Conservation (phyloP, 2,797 vertebrate species). For the Scarus forsteni region DNA sequence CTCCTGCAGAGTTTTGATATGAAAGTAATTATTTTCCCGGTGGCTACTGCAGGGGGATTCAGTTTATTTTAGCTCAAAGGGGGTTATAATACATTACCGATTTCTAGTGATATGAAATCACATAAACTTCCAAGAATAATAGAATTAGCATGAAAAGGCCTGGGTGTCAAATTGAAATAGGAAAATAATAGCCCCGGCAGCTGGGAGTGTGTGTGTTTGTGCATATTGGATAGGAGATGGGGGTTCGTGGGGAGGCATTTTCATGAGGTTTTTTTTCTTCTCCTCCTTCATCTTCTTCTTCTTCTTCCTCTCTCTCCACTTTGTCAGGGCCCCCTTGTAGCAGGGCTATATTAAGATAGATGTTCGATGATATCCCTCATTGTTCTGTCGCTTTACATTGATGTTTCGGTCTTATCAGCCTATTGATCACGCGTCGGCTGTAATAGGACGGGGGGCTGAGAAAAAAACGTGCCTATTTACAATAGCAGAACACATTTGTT, state of each 20-base stretch:
- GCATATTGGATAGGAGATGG: slow-evolving; percentile 98
- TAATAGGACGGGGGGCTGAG: slow-evolving; percentile 98
- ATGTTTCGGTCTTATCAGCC: slow-evolving; percentile 99
- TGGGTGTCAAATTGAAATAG: slow-evolving; percentile 99
- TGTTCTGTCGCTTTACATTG: slow-evolving; percentile 99
- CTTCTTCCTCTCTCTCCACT: slow-evolving; percentile 82
- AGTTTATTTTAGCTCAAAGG: slow-evolving; percentile 98
- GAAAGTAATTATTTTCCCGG: slow-evolving; percentile 99
- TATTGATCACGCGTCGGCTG: slow-evolving; percentile 99
- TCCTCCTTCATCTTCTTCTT: not conserved
- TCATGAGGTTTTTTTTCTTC: slow-evolving; percentile 90
- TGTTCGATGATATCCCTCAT: slow-evolving; percentile 99
- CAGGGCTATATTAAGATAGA: slow-evolving; percentile 99
- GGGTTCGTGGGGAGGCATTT: slow-evolving; percentile 99
- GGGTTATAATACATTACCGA: slow-evolving; percentile 99
- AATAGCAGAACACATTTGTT: slow-evolving; percentile 99
- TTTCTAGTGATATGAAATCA: slow-evolving; percentile 99
- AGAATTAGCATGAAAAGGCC: slow-evolving; percentile 99
- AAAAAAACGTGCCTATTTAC: slow-evolving; percentile 99
- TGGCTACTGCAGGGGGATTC: slow-evolving; percentile 99
- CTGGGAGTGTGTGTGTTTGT: slow-evolving; percentile 98
- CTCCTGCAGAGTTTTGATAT: slow-evolving; percentile 99
- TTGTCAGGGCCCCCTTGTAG: slow-evolving; percentile 97
- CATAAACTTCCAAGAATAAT: slow-evolving; percentile 99
- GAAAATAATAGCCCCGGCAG: slow-evolving; percentile 99